Evolutionary conservation across 2,888 invertebrate genomes (phyloP).

Genomic region (Agrotis ipsilon): DNA sequence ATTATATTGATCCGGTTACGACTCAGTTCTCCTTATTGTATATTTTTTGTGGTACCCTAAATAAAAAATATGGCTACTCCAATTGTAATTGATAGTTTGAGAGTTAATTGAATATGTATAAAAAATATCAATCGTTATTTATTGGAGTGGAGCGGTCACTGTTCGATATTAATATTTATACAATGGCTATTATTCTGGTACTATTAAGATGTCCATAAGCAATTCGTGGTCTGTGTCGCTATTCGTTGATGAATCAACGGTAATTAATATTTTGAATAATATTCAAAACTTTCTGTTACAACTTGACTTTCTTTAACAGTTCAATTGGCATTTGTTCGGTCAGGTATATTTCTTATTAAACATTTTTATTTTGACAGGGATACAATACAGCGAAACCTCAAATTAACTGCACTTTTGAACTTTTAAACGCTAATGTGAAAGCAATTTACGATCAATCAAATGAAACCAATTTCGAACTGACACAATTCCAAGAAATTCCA

Average conservation of each 20-base stretch:
- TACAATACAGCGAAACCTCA: neutral
- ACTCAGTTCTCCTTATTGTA: slow-evolving; percentile 35
- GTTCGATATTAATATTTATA: slow-evolving; percentile 47
- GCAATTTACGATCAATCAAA: slow-evolving; percentile 7
- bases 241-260: neutral
- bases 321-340: neutral
- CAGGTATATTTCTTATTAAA: neutral
- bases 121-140: slow-evolving; percentile 53
- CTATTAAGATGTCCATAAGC: slow-evolving; percentile 14
- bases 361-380: neutral
- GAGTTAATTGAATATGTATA: slow-evolving; percentile 60
- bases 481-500: slow-evolving; percentile 25
- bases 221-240: slow-evolving; percentile 4
- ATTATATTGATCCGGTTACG: slow-evolving; percentile 47
- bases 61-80: slow-evolving; percentile 57
- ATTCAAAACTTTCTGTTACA: neutral
- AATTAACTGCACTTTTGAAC: neutral
- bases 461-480: slow-evolving; percentile 14
- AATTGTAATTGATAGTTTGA: slow-evolving; percentile 64
- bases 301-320: no score
- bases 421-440: slow-evolving; percentile 2
- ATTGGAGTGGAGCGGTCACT: slow-evolving; percentile 41
- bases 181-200: slow-evolving; percentile 32
- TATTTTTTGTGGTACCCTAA: slow-evolving; percentile 44
- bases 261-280: slow-evolving; percentile 6